A percentile compares a stretch with the other conserved stretches of the same genome.
phyloP scores from a whole-genome alignment of 1,140 invertebrate species.

The Ephestia elutella region DNA sequence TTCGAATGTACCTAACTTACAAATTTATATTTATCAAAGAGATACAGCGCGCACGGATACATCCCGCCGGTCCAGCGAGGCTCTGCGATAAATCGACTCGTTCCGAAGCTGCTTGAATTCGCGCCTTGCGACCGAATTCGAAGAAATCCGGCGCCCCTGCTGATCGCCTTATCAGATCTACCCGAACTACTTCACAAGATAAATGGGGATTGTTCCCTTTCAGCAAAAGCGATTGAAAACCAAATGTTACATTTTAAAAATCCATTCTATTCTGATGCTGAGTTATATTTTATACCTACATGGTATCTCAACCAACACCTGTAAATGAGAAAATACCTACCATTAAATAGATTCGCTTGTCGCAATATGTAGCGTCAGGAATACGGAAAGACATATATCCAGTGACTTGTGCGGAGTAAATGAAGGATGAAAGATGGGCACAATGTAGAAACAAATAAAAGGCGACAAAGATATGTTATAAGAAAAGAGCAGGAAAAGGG shows the following conservation, averaged over 20 bases:
- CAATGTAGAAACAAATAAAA: slow-evolving; percentile 1
- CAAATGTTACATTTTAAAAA: slow-evolving; percentile 28
- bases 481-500: background rate
- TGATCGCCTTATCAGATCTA: slow-evolving; percentile 46
- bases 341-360: background rate
- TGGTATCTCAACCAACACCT: background rate
- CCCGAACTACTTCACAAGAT: slow-evolving; percentile 40
- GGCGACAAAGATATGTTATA: background rate
- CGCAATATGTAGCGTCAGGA: background rate
- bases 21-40: slow-evolving; percentile 2
- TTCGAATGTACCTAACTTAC: background rate
- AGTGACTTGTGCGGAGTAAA: slow-evolving; percentile 3
- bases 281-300: background rate
- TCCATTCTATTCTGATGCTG: slow-evolving; percentile 14
- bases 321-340: background rate
- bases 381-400: background rate
- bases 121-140: slow-evolving; percentile 23
- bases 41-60: slow-evolving; percentile 1
- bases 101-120: slow-evolving; percentile 19
- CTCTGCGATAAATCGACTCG: slow-evolving; percentile 16
- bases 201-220: slow-evolving; percentile 47
- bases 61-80: background rate
- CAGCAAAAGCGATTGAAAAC: slow-evolving; percentile 41
- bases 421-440: background rate
- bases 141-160: slow-evolving; percentile 30